Base-by-base conservation (phyloP, 2,888 invertebrate genomes). In the Melinaea menophilus region DNA sequence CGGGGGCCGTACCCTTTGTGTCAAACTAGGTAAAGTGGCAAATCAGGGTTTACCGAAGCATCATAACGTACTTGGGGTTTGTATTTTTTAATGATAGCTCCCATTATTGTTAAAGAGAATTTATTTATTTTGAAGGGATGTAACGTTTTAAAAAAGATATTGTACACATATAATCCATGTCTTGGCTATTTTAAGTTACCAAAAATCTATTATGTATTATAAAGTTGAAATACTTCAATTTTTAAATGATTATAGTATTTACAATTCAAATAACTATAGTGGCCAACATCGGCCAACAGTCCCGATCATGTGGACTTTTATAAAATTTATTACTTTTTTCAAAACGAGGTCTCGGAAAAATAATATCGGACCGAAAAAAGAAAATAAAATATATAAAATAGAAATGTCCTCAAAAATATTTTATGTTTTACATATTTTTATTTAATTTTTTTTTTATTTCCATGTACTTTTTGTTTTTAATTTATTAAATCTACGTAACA, bases 1-100 rank as follows among this genome's bases (percentile, higher is more conserved):
- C 71, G 76, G 64, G 87, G 89, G 86, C 85, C 84, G 80, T 78
- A 80, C 78, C 78, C 80, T 81, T 85, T 81, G 77, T 84, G 80
- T 82, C 82, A 81, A 77, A 73, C 79, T 78, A 81, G 79, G 79
- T 76, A 79, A 80, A 78, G 75, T 77, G 70, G 78, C 78, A 80
- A 80, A 82, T 79, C 73, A 78, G 75, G 76, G 75, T 76, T 80
- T 79, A 75, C 75, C 72, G 70, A 72, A 69, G 74, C 81, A 78
- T 79, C 79, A 81, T 80, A 81, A 75, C 56, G 63, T 62, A 56
- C 59, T 62, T 65, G 61, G 60, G 63, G 59, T 58, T 60, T 41
- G 65, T 58, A 61, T 61, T 60, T 59, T 64, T 59, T 41, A 45
- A 63, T 56, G 35, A 61, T 51, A 33, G 33, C 58, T 22, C 4